Percentiles rank a stretch among this genome's conserved stretches.
Conservation (phyloP, 2,113 vertebrate genomes). For the Budorcas taxicolor region DNA sequence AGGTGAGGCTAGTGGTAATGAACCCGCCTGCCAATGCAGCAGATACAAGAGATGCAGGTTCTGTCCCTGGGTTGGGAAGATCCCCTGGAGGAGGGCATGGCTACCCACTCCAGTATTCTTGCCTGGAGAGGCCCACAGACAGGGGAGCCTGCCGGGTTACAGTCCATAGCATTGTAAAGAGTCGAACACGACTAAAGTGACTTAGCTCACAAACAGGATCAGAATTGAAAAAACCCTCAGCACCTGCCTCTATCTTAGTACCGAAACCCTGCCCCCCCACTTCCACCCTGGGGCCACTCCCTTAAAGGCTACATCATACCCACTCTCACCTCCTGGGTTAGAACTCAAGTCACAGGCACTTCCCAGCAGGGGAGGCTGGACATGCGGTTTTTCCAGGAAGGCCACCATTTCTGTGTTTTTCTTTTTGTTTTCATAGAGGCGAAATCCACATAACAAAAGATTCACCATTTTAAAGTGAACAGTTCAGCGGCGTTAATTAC, state of each 20-base stretch:
- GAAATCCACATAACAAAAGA: neutral
- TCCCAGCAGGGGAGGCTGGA: neutral
- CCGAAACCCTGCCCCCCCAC: accelerated
- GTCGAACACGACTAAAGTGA: neutral
- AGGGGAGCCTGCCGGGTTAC: neutral
- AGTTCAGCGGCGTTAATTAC: neutral
- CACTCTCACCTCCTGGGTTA: neutral
- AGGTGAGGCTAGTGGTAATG: neutral
- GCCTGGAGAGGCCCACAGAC: neutral
- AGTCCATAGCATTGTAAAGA: neutral
- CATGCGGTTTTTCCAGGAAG: accelerated
- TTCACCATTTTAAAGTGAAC: neutral
- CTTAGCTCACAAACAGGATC: neutral
- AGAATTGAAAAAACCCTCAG: neutral
- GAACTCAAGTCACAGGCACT: neutral
- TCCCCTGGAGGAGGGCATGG: neutral
- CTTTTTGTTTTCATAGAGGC: neutral
- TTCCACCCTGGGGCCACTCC: neutral
- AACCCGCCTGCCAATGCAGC: neutral
- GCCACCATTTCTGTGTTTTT: neutral
- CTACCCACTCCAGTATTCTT: neutral
- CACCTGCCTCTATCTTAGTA: neutral
- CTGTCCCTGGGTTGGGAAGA: neutral
- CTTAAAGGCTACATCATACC: neutral
- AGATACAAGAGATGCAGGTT: neutral